Evolutionary conservation across 1,140 invertebrate species (phyloP).

Genomic region (Gerris buenoi): DNA sequence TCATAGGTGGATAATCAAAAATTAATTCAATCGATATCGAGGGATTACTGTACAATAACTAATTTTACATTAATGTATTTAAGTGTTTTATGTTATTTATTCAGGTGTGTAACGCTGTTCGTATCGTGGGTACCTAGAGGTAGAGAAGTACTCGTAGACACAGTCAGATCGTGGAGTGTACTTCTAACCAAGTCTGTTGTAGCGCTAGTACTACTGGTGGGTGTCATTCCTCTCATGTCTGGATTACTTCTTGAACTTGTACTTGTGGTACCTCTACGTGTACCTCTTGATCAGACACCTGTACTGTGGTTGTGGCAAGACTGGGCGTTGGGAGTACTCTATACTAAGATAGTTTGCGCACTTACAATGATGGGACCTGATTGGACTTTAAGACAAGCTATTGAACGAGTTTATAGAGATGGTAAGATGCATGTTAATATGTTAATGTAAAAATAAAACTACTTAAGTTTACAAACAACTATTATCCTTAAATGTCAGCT

Average conservation of each 20-base stretch:
- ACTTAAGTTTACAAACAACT: too few relatives aligned
- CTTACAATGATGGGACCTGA: constrained; percentile 95
- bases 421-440: too few relatives aligned
- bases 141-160: constrained; percentile 23
- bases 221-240: constrained; percentile 81
- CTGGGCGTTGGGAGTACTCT: constrained; percentile 90
- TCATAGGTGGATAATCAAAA: too few relatives aligned
- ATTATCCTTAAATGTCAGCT: too few relatives aligned
- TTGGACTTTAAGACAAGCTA: constrained; percentile 75
- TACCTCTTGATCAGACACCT: constrained; percentile 84
- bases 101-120: constrained; percentile 55
- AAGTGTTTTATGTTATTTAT: too few relatives aligned
- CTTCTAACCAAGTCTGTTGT: constrained; percentile 50
- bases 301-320: constrained; percentile 92
- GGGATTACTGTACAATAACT: too few relatives aligned
- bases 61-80: too few relatives aligned
- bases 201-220: constrained; percentile 64
- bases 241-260: constrained; percentile 83
- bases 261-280: constrained; percentile 79
- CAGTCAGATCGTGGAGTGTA: constrained; percentile 30
- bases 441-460: too few relatives aligned
- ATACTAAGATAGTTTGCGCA: constrained; percentile 95
- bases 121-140: constrained; percentile 79
- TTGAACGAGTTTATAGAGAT: constrained; percentile 80
- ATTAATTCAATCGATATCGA: too few relatives aligned